Conservation (phyloP, 2,888 invertebrate species). For the Stenoptilia bipunctidactyla region DNA sequence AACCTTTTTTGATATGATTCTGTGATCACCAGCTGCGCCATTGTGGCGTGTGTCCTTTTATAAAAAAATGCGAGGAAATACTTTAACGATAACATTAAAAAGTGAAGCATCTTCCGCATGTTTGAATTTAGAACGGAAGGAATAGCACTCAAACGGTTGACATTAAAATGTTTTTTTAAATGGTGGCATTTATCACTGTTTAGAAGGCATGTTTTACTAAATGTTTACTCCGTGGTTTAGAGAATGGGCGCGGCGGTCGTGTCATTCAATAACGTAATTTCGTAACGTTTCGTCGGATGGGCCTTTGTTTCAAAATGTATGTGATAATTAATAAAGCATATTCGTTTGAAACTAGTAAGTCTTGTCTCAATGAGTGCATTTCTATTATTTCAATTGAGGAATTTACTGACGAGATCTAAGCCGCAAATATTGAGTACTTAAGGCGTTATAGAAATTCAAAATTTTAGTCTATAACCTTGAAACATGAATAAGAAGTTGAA, state of each 20-base stretch:
- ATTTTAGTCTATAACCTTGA: too few species aligned
- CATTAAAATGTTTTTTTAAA: constrained; percentile 26
- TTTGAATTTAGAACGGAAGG: constrained; percentile 21
- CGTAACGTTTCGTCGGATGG: constrained; percentile 16
- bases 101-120: constrained; percentile 26
- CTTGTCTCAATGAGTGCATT: too few species aligned
- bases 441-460: too few species aligned
- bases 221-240: constrained; percentile 1
- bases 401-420: too few species aligned
- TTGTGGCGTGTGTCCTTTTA: constrained; percentile 43
- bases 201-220: constrained; percentile 16
- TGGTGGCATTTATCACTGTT: constrained; percentile 20
- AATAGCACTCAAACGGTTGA: constrained; percentile 20
- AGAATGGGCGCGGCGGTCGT: too few species aligned
- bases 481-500: too few species aligned
- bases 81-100: constrained; percentile 26
- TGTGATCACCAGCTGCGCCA: constrained; percentile 37
- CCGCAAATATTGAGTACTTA: too few species aligned
- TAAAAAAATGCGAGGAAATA: constrained; percentile 30
- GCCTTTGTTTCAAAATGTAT: constrained; percentile 26
- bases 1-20: constrained; percentile 22
- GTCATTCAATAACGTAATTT: constrained; percentile 22
- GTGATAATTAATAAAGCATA: constrained; percentile 12
- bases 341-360: background rate
- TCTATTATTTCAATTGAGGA: too few species aligned